Conservation (phyloP, 2,888 invertebrate genomes). For the Eilema griseolum region DNA sequence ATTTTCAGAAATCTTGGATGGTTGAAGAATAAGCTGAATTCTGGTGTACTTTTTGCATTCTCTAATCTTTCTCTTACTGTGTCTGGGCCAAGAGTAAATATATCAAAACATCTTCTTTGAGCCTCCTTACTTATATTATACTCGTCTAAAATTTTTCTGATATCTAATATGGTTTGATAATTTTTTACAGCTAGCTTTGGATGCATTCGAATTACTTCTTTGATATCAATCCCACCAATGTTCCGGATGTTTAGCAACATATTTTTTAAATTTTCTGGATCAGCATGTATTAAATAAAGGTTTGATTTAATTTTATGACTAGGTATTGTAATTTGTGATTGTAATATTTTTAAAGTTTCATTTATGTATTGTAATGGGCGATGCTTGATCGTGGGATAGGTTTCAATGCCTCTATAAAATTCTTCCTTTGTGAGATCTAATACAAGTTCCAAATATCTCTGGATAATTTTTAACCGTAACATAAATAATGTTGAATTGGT, state of each 20-base stretch:
- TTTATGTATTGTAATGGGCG: constrained; percentile 76
- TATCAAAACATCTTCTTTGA: constrained; percentile 79
- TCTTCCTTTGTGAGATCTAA: constrained; percentile 74
- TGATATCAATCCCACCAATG: constrained; percentile 79
- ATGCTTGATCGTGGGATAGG: constrained; percentile 81
- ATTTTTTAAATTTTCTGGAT: constrained; percentile 77
- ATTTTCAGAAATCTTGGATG: constrained; percentile 82
- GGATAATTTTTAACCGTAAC: constrained; percentile 77
- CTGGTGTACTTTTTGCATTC: constrained; percentile 72
- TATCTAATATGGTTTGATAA: constrained; percentile 67
- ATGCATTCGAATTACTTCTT: constrained; percentile 76
- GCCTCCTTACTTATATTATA: constrained; percentile 75
- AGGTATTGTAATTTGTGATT: constrained; percentile 72
- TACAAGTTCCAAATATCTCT: constrained; percentile 77
- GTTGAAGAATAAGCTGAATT: constrained; percentile 71
- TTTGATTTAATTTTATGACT: constrained; percentile 77
- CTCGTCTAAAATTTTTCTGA: constrained; percentile 70
- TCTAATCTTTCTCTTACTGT: constrained; percentile 75
- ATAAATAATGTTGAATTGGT: constrained; percentile 65
- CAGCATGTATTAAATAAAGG: constrained; percentile 76
- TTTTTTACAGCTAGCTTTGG: constrained; percentile 77
- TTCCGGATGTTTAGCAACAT: constrained; percentile 68
- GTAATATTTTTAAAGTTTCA: constrained; percentile 72
- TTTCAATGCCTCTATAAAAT: constrained; percentile 72
- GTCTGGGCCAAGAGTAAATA: constrained; percentile 73